Percentiles rank a stretch among this genome's conserved stretches.
These are phyloP conservation scores for Alosa sapidissima DNA, from an alignment of 2,797 vertebrate species.

Conservation along the genomic window DNA sequence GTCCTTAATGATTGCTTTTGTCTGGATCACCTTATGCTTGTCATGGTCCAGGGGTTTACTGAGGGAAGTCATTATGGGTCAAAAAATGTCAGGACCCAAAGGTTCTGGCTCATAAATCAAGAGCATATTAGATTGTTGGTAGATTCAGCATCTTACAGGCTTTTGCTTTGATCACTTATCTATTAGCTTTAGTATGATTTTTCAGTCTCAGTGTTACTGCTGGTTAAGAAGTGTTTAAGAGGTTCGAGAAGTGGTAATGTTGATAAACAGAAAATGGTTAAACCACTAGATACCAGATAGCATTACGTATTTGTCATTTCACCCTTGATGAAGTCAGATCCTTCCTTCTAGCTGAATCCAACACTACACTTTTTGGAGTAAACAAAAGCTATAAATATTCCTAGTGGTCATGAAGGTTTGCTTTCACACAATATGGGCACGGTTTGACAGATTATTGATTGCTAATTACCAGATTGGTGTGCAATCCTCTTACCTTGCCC, in stretches of 20 bases:
- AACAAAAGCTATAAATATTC: not conserved
- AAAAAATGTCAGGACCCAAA: not conserved
- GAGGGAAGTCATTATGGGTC: not conserved
- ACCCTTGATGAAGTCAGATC: not conserved
- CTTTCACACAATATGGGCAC: not conserved
- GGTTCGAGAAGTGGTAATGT: not conserved
- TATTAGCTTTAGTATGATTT: conserved; percentile 3
- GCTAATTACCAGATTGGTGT: not conserved
- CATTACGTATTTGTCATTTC: not conserved
- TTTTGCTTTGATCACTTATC: not conserved
- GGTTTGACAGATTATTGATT: not conserved
- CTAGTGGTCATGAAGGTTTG: not conserved
- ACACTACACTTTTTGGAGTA: not conserved
- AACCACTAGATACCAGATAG: conserved; percentile 5
- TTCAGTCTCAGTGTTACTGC: not conserved
- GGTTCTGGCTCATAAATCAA: not conserved
- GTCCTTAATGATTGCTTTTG: not conserved
- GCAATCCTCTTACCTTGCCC: not conserved
- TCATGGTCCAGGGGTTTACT: not conserved
- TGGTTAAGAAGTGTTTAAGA: not conserved
- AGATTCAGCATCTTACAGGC: not conserved
- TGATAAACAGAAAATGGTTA: conserved; percentile 40
- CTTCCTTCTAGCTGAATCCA: not conserved
- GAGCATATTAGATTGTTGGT: not conserved
- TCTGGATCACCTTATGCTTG: not conserved